Conservation (phyloP, 2,888 invertebrate species). For the Tiliacea citrago region DNA sequence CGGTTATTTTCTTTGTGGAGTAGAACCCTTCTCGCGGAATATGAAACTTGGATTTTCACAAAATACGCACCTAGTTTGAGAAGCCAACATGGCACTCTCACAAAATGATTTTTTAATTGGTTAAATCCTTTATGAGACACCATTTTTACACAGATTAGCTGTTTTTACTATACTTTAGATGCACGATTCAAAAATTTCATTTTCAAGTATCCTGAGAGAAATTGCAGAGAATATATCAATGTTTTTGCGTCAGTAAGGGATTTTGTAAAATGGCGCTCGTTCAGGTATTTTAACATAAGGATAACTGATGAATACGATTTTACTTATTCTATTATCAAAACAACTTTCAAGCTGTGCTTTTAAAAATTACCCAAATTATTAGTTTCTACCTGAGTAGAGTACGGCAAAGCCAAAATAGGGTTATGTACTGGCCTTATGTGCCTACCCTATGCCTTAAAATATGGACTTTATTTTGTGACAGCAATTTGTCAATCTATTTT, state of each 20-base stretch:
- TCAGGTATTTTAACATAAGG: neutral
- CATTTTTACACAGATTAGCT: neutral
- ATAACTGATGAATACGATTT: neutral
- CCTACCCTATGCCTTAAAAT: too few species aligned
- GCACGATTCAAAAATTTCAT: too few species aligned
- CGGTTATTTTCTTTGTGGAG: neutral
- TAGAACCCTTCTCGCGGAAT: neutral
- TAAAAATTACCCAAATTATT: too few species aligned
- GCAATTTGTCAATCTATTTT: too few species aligned
- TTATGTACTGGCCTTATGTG: too few species aligned
- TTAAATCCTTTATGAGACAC: too few species aligned
- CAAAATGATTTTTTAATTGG: neutral
- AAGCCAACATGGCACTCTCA: too few species aligned
- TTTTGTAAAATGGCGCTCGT: neutral
- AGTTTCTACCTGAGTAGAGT: too few species aligned
- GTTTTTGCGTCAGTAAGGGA: neutral
- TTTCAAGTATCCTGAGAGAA: neutral
- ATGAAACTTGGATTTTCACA: neutral
- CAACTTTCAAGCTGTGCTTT: too few species aligned
- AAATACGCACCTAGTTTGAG: neutral
- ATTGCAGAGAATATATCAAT: neutral
- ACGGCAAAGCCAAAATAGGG: too few species aligned
- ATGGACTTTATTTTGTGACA: too few species aligned
- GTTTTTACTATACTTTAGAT: constrained; percentile 5
- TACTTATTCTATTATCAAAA: neutral